These are phyloP conservation scores for Julus scandinavius DNA, from an alignment of 2,888 invertebrate genomes.

Conservation along the genomic window DNA sequence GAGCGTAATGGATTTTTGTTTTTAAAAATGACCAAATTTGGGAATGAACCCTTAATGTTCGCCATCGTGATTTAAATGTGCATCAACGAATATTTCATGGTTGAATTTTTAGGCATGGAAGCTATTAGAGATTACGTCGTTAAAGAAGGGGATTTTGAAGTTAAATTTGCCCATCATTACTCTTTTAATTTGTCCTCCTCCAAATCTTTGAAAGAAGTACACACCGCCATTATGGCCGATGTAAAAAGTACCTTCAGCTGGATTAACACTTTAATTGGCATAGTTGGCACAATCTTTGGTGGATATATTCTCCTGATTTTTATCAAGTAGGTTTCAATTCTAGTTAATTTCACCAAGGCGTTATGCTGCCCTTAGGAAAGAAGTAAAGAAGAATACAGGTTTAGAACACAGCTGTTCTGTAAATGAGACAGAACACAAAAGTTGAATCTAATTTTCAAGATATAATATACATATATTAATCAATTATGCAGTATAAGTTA, in stretches of 20 bases:
- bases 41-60: neutral
- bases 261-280: neutral
- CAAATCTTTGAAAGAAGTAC: slow-evolving; percentile 47
- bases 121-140: slow-evolving; percentile 47
- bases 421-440: too few species aligned
- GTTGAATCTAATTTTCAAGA: too few species aligned
- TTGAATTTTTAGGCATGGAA: slow-evolving; percentile 43
- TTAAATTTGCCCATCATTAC: slow-evolving; percentile 47
- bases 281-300: neutral
- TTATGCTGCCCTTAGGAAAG: neutral
- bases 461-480: too few species aligned
- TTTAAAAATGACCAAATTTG: neutral
- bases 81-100: neutral
- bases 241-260: slow-evolving; percentile 28
- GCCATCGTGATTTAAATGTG: neutral
- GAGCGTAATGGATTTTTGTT: neutral
- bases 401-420: too few species aligned
- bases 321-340: slow-evolving; percentile 47
- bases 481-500: too few species aligned
- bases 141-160: slow-evolving; percentile 43
- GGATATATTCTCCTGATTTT: slow-evolving; percentile 23
- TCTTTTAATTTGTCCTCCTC: slow-evolving; percentile 43
- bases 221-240: slow-evolving; percentile 15
- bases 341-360: neutral
- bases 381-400: too few species aligned